These are phyloP conservation scores for Pinna nobilis DNA, from an alignment of 1,140 invertebrate genomes.

Conservation along the genomic window DNA sequence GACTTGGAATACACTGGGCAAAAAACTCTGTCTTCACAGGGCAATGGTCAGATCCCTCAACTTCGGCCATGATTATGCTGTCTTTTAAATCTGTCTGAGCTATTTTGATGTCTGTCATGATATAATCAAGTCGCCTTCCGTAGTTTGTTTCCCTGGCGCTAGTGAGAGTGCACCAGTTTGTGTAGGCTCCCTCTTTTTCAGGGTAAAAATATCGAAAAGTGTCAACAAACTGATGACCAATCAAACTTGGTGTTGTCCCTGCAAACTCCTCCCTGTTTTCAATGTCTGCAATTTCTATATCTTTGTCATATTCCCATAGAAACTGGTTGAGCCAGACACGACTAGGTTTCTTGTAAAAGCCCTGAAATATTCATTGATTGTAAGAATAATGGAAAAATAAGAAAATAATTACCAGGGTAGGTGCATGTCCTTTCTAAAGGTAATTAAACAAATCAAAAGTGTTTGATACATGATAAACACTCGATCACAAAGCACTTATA, in stretches of 20 bases:
- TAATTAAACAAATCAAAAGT: no score
- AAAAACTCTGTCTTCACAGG: constrained; percentile 75
- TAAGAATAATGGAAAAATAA: no score
- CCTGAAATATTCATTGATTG: no score
- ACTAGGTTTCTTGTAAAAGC: constrained; percentile 66
- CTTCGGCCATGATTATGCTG: constrained; percentile 74
- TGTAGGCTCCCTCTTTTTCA: constrained; percentile 73
- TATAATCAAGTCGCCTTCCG: constrained; percentile 79
- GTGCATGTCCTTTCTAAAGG: no score
- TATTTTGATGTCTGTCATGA: constrained; percentile 74
- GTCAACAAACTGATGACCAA: constrained; percentile 75
- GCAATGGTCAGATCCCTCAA: constrained; percentile 80
- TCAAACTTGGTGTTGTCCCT: constrained; percentile 42
- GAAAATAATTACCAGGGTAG: no score
- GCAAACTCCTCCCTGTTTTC: constrained; percentile 43
- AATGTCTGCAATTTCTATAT: constrained; percentile 47
- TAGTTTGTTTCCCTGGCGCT: constrained; percentile 78
- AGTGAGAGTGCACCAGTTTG: constrained; percentile 78
- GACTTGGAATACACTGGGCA: constrained; percentile 57
- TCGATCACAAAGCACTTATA: no score
- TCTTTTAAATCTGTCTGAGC: constrained; percentile 61
- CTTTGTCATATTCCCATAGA: constrained; percentile 50
- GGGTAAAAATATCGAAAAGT: constrained; percentile 78
- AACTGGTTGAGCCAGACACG: constrained; percentile 74
- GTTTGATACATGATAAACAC: no score